Conservation (phyloP, 2,888 invertebrate species). For the Diachrysia chrysitis region DNA sequence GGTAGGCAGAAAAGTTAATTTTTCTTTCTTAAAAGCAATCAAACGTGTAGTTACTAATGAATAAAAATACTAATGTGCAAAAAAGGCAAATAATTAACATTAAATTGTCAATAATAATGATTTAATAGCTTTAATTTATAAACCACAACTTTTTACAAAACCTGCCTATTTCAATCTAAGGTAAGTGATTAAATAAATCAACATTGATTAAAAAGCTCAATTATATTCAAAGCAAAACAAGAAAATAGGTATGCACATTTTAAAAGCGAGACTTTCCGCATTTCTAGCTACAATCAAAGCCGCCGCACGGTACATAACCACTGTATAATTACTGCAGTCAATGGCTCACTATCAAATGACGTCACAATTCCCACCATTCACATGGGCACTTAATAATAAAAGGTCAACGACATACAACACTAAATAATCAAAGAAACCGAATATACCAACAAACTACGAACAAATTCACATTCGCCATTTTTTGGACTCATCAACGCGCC, state of each 20-base stretch:
- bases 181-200: slow-evolving; percentile 5
- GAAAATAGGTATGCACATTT: slow-evolving; percentile 29
- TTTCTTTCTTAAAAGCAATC: too few relatives aligned
- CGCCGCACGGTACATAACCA: slow-evolving; percentile 50
- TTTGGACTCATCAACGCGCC: slow-evolving; percentile 81
- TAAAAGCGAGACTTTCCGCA: slow-evolving; percentile 41
- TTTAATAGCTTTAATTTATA: not conserved
- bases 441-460: slow-evolving; percentile 64
- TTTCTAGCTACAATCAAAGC: slow-evolving; percentile 52
- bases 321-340: slow-evolving; percentile 54
- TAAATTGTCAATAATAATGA: too few relatives aligned
- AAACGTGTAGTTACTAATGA: too few relatives aligned
- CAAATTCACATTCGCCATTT: slow-evolving; percentile 78
- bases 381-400: slow-evolving; percentile 46
- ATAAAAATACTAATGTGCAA: too few relatives aligned
- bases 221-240: slow-evolving; percentile 13
- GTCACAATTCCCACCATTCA: slow-evolving; percentile 58
- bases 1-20: too few relatives aligned
- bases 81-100: too few relatives aligned
- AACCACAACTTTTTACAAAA: not conserved
- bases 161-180: not conserved
- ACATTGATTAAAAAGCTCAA: slow-evolving; percentile 10
- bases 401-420: slow-evolving; percentile 56
- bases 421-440: slow-evolving; percentile 79
- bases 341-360: slow-evolving; percentile 51